These are phyloP conservation scores for Artemia sp. DNA, from an alignment of 2,888 invertebrate species.

Conservation along the genomic window DNA sequence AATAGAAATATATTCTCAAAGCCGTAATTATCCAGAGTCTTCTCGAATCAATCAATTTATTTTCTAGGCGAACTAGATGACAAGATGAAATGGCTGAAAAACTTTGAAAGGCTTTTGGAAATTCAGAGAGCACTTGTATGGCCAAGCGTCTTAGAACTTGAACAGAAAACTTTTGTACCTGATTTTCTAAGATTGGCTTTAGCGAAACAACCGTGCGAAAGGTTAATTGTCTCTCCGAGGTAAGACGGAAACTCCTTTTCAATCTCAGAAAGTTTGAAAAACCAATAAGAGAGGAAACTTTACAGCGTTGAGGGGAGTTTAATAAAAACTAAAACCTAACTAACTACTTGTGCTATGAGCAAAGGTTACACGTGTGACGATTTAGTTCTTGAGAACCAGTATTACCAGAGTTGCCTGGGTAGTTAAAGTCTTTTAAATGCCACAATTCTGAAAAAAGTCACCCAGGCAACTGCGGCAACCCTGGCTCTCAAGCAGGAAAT, in stretches of 20 bases:
- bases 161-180: constrained; percentile 35
- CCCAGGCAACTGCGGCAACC: too few species aligned
- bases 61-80: constrained; percentile 42
- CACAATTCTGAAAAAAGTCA: too few species aligned
- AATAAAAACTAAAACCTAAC: too few species aligned
- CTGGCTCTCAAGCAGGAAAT: too few species aligned
- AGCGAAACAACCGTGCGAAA: constrained; percentile 43
- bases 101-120: constrained; percentile 44
- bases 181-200: constrained; percentile 40
- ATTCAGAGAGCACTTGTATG: constrained; percentile 44
- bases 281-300: constrained; percentile 21
- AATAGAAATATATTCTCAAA: too few species aligned
- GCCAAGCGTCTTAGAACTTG: constrained; percentile 43
- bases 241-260: constrained; percentile 1
- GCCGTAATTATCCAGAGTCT: too few species aligned
- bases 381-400: too few species aligned
- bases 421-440: too few species aligned
- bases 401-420: too few species aligned
- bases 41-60: not conserved
- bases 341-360: too few species aligned
- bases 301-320: too few species aligned
- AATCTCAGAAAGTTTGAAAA: constrained; percentile 33
- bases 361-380: too few species aligned
- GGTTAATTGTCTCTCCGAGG: constrained; percentile 38
- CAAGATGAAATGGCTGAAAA: constrained; percentile 46